Percentiles rank a stretch among this genome's conserved stretches.
These are phyloP conservation scores for Bubo bubo DNA, from an alignment of 2,113 vertebrate genomes.

Conservation along the genomic window DNA sequence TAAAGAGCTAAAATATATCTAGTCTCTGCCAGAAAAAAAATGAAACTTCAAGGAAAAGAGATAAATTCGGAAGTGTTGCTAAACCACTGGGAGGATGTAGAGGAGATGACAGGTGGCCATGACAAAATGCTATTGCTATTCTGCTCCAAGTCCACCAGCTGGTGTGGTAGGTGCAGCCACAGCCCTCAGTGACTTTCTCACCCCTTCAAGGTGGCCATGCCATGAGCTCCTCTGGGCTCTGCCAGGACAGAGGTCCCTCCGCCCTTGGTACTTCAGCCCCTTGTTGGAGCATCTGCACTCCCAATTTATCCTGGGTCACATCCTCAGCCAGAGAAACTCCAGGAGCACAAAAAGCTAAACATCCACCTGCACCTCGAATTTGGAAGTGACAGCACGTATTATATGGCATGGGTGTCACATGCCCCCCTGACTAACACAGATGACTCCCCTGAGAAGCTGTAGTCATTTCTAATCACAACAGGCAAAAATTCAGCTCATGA, in stretches of 20 bases:
- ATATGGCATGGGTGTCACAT: fast-evolving
- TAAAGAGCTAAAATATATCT: background rate
- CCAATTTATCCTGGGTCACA: background rate
- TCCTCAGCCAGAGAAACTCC: background rate
- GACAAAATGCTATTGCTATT: background rate
- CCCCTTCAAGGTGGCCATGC: background rate
- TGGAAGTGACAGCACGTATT: no score
- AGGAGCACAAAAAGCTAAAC: background rate
- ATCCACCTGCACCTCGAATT: no score
- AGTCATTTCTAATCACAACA: fast-evolving
- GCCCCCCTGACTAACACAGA: no score
- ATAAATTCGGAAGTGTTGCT: background rate
- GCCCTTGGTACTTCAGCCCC: background rate
- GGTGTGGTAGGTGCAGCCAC: fast-evolving
- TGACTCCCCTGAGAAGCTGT: no score
- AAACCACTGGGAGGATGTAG: background rate
- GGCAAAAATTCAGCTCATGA: background rate
- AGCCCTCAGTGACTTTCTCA: background rate
- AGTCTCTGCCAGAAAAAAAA: background rate
- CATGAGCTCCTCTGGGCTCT: background rate
- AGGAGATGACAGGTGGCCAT: background rate
- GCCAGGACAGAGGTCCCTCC: background rate
- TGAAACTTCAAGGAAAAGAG: background rate
- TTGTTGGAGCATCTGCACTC: background rate
- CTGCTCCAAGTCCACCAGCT: background rate